These are phyloP conservation scores for Lasioglossum marginatum DNA, from an alignment of 2,888 invertebrate genomes.

Conservation along the genomic window DNA sequence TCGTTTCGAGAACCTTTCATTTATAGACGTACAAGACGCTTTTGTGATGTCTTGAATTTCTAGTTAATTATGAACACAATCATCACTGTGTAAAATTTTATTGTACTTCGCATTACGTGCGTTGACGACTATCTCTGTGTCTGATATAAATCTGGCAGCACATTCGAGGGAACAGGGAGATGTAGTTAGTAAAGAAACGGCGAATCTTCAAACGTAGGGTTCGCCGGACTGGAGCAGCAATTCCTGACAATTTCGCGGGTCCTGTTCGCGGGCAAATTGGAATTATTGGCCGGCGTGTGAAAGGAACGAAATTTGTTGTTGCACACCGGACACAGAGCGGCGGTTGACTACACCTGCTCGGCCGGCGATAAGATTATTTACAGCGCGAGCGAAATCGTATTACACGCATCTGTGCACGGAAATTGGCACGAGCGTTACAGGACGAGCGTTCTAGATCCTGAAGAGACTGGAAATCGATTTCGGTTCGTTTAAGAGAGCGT, in stretches of 20 bases:
- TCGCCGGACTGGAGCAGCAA: not conserved
- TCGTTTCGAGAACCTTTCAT: not conserved
- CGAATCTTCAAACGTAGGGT: not conserved
- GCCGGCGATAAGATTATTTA: constrained; percentile 70
- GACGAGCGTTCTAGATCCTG: constrained; percentile 37
- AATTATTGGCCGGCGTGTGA: constrained; percentile 16
- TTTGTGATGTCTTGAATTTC: not conserved
- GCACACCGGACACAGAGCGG: constrained; percentile 9
- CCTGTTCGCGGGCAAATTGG: not conserved
- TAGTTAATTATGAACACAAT: not conserved
- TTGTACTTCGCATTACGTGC: not conserved
- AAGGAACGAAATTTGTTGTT: constrained; percentile 40
- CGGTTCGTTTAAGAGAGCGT: constrained; percentile 29
- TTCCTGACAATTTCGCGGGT: not conserved
- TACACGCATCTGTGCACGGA: constrained; percentile 70
- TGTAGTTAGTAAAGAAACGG: not conserved
- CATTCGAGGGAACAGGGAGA: no score
- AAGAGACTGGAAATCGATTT: constrained; percentile 51
- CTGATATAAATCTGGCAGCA: not conserved
- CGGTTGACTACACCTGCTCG: constrained; percentile 50
- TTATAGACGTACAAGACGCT: not conserved
- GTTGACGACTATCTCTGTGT: not conserved
- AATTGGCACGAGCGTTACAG: constrained; percentile 54
- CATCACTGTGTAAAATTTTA: not conserved
- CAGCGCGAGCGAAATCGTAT: constrained; percentile 66